Conservation (phyloP, 2,113 vertebrate genomes). For the Erinaceus europaeus region DNA sequence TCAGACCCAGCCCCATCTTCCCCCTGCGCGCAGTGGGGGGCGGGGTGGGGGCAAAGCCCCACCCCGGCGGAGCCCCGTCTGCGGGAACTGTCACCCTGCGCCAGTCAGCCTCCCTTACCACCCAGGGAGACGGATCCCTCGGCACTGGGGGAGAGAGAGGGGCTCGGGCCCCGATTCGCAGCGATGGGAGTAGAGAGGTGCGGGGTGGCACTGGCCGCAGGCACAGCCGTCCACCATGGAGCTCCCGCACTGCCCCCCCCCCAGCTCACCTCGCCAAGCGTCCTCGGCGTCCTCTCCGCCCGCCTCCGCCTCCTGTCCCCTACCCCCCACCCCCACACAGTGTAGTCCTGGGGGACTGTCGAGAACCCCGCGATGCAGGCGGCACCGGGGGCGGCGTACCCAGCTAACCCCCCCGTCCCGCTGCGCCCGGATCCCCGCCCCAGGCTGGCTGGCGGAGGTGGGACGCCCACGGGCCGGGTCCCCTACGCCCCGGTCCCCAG, state of each 20-base stretch:
- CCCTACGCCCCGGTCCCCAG: not conserved
- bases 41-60: not conserved
- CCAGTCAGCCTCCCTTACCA: conserved; percentile 38
- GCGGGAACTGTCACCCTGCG: not conserved
- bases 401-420: not conserved
- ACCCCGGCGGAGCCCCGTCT: not conserved
- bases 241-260: conserved; percentile 53
- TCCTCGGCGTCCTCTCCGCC: conserved; percentile 34
- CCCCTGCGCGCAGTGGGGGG: not conserved
- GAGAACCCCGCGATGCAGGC: conserved; percentile 31
- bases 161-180: not conserved
- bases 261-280: conserved; percentile 16
- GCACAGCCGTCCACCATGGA: not conserved
- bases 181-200: conserved; percentile 27
- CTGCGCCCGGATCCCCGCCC: conserved; percentile 32
- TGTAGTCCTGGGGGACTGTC: not conserved
- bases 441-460: not conserved
- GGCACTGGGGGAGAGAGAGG: not conserved
- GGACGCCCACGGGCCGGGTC: not conserved
- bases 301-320: conserved; percentile 5
- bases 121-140: conserved; percentile 26
- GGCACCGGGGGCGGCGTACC: not conserved
- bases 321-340: not conserved
- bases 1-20: not conserved
- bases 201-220: not conserved